Conservation (phyloP, 2,797 vertebrate genomes). For the Passerculus sandwichensis region DNA sequence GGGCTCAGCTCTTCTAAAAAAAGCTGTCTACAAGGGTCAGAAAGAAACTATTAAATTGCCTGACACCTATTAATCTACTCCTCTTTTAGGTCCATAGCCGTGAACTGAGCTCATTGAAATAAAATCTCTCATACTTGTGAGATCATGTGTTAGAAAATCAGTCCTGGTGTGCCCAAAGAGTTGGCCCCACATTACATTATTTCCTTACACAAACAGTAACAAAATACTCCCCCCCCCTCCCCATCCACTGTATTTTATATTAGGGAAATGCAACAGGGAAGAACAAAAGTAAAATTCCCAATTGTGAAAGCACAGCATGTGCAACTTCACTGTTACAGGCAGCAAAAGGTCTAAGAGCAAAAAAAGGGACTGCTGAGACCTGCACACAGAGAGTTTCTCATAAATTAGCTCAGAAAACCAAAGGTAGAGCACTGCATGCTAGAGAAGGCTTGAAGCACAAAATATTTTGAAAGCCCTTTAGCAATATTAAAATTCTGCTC, state of each 20-base stretch:
- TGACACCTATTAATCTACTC: conserved; percentile 32
- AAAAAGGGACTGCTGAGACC: conserved; percentile 40
- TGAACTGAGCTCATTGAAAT: conserved; percentile 54
- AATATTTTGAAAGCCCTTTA: conserved; percentile 8
- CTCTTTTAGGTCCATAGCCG: neutral
- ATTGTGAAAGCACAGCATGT: conserved; percentile 48
- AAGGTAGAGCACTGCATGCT: conserved; percentile 2
- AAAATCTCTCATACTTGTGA: conserved; percentile 32
- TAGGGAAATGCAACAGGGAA: conserved; percentile 46
- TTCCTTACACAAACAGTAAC: conserved; percentile 25
- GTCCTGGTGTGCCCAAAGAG: neutral
- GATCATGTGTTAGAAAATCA: conserved; percentile 25
- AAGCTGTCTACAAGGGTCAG: conserved; percentile 21
- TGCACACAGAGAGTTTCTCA: conserved; percentile 22
- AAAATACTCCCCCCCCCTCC: neutral
- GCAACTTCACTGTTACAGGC: neutral
- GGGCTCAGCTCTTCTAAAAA: conserved; percentile 21
- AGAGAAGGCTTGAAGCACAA: neutral
- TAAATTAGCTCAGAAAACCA: conserved; percentile 49
- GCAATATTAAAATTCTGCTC: conserved; percentile 33
- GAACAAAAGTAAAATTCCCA: conserved; percentile 34
- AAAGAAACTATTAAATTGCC: conserved; percentile 38
- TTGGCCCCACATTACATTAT: neutral
- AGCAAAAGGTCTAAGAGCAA: conserved; percentile 54
- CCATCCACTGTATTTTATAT: neutral